Conservation (phyloP, 1,140 invertebrate species). For the Brachionus angularis region DNA sequence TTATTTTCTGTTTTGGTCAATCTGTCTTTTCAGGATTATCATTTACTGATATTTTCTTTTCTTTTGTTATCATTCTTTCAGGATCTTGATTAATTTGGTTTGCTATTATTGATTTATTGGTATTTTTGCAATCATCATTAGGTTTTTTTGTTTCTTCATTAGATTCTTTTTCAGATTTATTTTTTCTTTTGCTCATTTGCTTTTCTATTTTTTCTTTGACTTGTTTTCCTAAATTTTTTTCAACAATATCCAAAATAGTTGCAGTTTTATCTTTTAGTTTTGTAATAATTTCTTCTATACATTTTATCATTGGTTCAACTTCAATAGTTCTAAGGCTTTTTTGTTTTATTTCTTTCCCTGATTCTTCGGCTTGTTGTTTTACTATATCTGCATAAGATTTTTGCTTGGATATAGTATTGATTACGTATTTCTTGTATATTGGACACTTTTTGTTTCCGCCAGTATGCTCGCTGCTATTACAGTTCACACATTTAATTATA, state of each 20-base stretch:
- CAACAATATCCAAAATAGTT: not conserved
- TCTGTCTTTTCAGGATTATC: too few relatives aligned
- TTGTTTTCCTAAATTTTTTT: not conserved
- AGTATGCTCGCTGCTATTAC: slow-evolving; percentile 46
- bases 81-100: not conserved
- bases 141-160: not conserved
- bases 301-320: not conserved
- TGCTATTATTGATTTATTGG: not conserved
- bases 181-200: not conserved
- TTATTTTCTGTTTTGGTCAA: not conserved
- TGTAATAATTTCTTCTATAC: not conserved
- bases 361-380: not conserved
- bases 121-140: not conserved
- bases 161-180: not conserved
- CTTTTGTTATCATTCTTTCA: too few relatives aligned
- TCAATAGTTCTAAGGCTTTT: not conserved
- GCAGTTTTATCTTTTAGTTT: not conserved
- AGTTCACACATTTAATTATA: slow-evolving; percentile 48
- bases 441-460: slow-evolving; percentile 45
- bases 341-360: not conserved
- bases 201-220: not conserved
- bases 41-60: too few relatives aligned
- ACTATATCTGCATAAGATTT: not conserved
- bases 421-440: slow-evolving; percentile 47
- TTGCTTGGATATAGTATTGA: not conserved